phyloP scores from a whole-genome alignment of 35 echinoderm and acorn worm species.

The Lytechinus pictus region DNA sequence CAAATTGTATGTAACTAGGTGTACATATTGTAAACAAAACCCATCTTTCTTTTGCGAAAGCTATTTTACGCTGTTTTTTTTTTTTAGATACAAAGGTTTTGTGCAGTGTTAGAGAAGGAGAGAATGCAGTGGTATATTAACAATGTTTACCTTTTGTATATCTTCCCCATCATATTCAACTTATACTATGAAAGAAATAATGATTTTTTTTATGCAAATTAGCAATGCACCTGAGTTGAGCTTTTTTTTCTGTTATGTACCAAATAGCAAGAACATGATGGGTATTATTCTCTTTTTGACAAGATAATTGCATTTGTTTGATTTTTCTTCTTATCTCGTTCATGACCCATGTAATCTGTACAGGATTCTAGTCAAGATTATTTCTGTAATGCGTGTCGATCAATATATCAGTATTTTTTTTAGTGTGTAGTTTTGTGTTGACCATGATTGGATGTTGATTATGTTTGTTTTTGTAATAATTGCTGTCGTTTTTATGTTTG shows the following conservation, averaged over 20 bases:
- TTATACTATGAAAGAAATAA: neutral
- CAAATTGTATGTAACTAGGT: slow-evolving; percentile 12
- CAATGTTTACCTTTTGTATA: neutral
- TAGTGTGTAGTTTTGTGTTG: slow-evolving; percentile 18
- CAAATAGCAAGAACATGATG: neutral
- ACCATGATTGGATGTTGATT: slow-evolving; percentile 3
- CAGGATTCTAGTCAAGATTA: neutral
- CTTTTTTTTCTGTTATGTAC: neutral
- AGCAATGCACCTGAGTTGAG: slow-evolving; percentile 1
- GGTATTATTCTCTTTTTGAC: neutral
- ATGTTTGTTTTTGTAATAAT: neutral
- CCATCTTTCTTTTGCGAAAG: slow-evolving; percentile 13
- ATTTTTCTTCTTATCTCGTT: neutral
- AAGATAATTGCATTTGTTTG: neutral
- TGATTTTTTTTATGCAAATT: slow-evolving; percentile 7
- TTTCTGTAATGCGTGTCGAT: neutral
- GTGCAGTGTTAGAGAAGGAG: neutral
- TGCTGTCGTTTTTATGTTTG: neutral
- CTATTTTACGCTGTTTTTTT: neutral
- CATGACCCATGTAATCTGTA: neutral
- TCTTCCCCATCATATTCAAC: slow-evolving; percentile 2
- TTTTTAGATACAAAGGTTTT: neutral
- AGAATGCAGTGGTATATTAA: neutral
- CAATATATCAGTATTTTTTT: slow-evolving; percentile 15
- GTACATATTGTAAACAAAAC: slow-evolving; percentile 19